Evolutionary conservation across 2,888 invertebrate genomes (phyloP).

Genomic region (Biston betularia): DNA sequence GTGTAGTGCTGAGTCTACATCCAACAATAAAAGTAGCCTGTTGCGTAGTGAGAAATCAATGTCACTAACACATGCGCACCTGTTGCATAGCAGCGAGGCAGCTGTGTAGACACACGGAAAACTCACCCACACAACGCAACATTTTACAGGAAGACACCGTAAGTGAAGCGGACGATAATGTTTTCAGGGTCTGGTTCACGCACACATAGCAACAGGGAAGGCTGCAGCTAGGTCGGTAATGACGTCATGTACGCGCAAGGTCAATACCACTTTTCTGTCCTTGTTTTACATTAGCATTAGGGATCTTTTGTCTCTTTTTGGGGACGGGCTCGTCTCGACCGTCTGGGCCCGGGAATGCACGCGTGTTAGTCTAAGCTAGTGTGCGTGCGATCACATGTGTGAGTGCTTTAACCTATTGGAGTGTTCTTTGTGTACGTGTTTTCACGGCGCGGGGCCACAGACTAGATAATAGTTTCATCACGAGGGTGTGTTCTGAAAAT

Average conservation of each 20-base stretch:
- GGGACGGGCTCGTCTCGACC: conserved; percentile 67
- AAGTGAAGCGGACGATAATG: conserved; percentile 47
- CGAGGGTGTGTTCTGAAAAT: conserved; percentile 40
- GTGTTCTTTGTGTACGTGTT: background rate
- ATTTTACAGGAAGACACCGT: conserved; percentile 30
- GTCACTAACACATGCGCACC: conserved; percentile 67
- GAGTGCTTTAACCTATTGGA: background rate
- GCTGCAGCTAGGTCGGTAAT: conserved; percentile 87
- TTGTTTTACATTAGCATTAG: conserved; percentile 52
- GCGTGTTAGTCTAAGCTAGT: conserved; percentile 39
- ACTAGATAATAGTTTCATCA: background rate
- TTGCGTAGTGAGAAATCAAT: conserved; percentile 78
- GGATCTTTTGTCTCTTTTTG: conserved; percentile 54
- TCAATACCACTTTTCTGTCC: conserved; percentile 76
- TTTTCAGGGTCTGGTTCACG: conserved; percentile 83
- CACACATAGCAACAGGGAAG: conserved; percentile 66
- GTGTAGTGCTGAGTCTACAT: conserved; percentile 42
- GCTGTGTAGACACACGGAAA: conserved; percentile 42
- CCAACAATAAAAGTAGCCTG: conserved; percentile 60
- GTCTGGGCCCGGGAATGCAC: conserved; percentile 76
- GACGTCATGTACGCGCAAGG: conserved; percentile 86
- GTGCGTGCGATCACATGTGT: conserved; percentile 17
- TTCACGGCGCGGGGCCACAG: background rate
- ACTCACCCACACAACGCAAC: conserved; percentile 44
- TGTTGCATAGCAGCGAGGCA: conserved; percentile 63